Base-by-base conservation (phyloP, 1,140 invertebrate genomes). In the Drosophila nigrodunni region DNA sequence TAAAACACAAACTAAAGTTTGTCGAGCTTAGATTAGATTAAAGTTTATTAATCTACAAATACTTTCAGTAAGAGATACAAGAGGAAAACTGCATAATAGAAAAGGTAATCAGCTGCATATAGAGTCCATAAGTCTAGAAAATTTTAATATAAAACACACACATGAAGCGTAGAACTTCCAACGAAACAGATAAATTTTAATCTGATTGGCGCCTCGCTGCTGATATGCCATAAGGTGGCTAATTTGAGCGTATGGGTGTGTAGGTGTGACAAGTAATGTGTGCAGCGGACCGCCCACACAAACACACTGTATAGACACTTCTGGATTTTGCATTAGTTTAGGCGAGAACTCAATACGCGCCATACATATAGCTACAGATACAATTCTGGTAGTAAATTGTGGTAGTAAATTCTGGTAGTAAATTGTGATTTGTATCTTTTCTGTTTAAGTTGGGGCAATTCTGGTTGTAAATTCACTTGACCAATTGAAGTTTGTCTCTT, bases 381-480 rank as follows among this genome's bases (percentile, higher is more conserved):
- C n/a, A n/a, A n/a, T n/a, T n/a, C n/a, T n/a, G n/a, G n/a, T n/a
- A n/a, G n/a, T n/a, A n/a, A n/a, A n/a, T n/a, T n/a, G n/a, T n/a
- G n/a, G n/a, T n/a, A n/a, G n/a, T n/a, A n/a, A n/a, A 49, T 18
- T 49, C 47, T 25, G 3, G 7, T 6, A 15, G 7, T 30, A 11
- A 49, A 21, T 49, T 10, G 18, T 5, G 21, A 21, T 49, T 21
- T 49, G 47, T 15, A 30, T 5, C 25, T 30, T 5, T 30, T 5
- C 2, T 30, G 25, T 5, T 30, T 49, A 15, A 13, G 39, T 34
- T 54, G 52, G 54, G 61, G 46, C 25, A 35, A 52, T 25, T 15
- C n/a, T 44, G 39, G 30, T 30, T 64, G 43, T 59, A 66, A 68
- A 46, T 62, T 65, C 64, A 79, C 82, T 77, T 85, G 74, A 86